Evolutionary conservation across 2,888 invertebrate genomes (phyloP).

Genomic region (Drosophila melanocephala): DNA sequence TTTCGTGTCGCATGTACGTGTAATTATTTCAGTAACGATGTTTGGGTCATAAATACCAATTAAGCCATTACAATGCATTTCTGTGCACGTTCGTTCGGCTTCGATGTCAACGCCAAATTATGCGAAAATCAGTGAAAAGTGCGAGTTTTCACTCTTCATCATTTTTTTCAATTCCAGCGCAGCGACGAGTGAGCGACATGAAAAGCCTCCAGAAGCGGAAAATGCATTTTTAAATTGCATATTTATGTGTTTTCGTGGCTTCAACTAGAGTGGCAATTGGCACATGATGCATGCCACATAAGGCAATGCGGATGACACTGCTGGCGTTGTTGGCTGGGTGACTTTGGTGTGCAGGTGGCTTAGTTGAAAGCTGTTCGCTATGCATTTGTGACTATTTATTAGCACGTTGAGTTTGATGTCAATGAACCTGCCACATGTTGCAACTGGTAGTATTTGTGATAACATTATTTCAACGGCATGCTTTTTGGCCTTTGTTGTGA

Average conservation of each 20-base stretch:
- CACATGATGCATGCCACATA: not conserved
- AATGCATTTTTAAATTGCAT: slow-evolving; percentile 37
- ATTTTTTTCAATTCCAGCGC: slow-evolving; percentile 28
- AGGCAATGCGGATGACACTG: slow-evolving; percentile 26
- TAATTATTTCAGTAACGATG: slow-evolving; percentile 41
- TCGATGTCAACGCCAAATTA: slow-evolving; percentile 48
- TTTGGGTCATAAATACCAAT: slow-evolving; percentile 69
- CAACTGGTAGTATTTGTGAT: slow-evolving; percentile 45
- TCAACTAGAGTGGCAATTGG: slow-evolving; percentile 33
- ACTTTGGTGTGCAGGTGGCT: slow-evolving; percentile 12
- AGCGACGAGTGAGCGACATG: slow-evolving; percentile 58
- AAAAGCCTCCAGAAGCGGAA: slow-evolving; percentile 59
- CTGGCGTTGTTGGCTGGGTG: not conserved
- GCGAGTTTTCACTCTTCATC: slow-evolving; percentile 39
- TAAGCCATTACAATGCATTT: slow-evolving; percentile 70
- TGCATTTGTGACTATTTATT: slow-evolving; percentile 62
- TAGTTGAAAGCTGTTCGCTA: slow-evolving; percentile 7
- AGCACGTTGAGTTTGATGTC: slow-evolving; percentile 55
- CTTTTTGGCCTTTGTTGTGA: slow-evolving; percentile 47
- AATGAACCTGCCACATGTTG: slow-evolving; percentile 65
- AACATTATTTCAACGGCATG: slow-evolving; percentile 62
- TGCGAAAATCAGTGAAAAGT: slow-evolving; percentile 42
- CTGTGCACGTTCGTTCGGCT: slow-evolving; percentile 34
- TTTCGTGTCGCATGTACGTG: slow-evolving; percentile 50
- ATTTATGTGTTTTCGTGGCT: slow-evolving; percentile 9